phyloP scores from a whole-genome alignment of 2,797 vertebrate species.

The Pogoniulus pusillus region DNA sequence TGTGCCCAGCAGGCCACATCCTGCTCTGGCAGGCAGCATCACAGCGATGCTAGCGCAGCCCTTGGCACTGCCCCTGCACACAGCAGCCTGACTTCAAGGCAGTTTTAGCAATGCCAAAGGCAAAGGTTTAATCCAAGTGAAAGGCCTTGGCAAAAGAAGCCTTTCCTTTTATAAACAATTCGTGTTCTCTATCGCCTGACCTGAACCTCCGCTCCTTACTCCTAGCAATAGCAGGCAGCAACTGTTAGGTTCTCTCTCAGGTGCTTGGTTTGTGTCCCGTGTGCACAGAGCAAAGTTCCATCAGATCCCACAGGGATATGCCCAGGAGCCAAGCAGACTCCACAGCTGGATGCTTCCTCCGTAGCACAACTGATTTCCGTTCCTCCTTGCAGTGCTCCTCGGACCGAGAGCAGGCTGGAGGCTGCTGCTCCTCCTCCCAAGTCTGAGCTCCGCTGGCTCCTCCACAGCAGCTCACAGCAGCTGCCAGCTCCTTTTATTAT shows the following conservation, averaged over 20 bases:
- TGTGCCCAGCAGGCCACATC: accelerated
- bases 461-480: background rate
- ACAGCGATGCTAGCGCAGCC: background rate
- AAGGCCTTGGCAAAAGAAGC: conserved; percentile 41
- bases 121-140: conserved; percentile 53
- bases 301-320: conserved; percentile 25
- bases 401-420: background rate
- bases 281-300: background rate
- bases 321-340: conserved; percentile 22
- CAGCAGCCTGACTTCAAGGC: conserved; percentile 17
- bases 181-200: conserved; percentile 49
- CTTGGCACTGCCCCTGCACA: conserved; percentile 28
- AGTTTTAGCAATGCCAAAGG: conserved; percentile 37
- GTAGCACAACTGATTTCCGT: background rate
- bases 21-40: background rate
- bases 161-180: conserved; percentile 55
- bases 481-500: background rate
- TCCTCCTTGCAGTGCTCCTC: background rate
- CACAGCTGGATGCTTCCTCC: background rate
- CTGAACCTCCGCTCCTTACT: conserved; percentile 47
- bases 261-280: background rate
- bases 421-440: conserved; percentile 14
- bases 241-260: conserved; percentile 27
- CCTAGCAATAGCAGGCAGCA: conserved; percentile 30
- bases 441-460: background rate